Conservation (phyloP, 2,888 invertebrate genomes). For the Philereme transversata region DNA sequence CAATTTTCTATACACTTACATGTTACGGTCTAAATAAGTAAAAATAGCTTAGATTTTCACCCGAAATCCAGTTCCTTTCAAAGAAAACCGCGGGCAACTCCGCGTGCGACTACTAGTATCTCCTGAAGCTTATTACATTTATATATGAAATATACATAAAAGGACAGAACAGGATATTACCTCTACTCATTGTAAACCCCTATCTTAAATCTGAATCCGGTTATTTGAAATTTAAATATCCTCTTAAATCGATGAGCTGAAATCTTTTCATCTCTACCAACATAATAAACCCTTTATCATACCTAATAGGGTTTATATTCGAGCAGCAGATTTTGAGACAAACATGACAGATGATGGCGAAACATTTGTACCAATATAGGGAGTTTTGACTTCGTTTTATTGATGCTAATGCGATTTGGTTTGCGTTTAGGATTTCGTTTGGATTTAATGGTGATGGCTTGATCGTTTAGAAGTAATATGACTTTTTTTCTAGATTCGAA, state of each 20-base stretch:
- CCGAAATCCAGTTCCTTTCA: too few relatives aligned
- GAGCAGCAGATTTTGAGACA: slow-evolving; percentile 3
- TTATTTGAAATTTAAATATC: slow-evolving; percentile 81
- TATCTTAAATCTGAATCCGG: slow-evolving; percentile 60
- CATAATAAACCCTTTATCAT: not conserved
- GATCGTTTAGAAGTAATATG: slow-evolving; percentile 7
- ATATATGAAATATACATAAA: too few relatives aligned
- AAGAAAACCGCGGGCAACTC: too few relatives aligned
- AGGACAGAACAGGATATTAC: slow-evolving; percentile 21
- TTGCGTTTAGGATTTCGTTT: slow-evolving; percentile 25
- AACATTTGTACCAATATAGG: slow-evolving; percentile 9
- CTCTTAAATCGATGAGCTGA: slow-evolving; percentile 53
- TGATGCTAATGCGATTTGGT: slow-evolving; percentile 31
- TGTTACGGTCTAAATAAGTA: too few relatives aligned
- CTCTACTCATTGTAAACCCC: slow-evolving; percentile 68
- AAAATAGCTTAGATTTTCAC: too few relatives aligned
- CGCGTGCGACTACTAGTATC: too few relatives aligned
- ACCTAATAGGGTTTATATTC: slow-evolving; percentile 1
- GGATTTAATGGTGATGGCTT: slow-evolving; percentile 21
- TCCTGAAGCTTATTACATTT: too few relatives aligned
- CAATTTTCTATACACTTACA: too few relatives aligned
- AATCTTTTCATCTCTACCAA: slow-evolving; percentile 16
- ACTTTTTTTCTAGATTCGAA: too few relatives aligned
- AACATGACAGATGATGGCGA: slow-evolving; percentile 15
- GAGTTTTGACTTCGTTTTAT: slow-evolving; percentile 41